phyloP scores from a whole-genome alignment of 2,797 vertebrate species.

The Artibeus jamaicensis region DNA sequence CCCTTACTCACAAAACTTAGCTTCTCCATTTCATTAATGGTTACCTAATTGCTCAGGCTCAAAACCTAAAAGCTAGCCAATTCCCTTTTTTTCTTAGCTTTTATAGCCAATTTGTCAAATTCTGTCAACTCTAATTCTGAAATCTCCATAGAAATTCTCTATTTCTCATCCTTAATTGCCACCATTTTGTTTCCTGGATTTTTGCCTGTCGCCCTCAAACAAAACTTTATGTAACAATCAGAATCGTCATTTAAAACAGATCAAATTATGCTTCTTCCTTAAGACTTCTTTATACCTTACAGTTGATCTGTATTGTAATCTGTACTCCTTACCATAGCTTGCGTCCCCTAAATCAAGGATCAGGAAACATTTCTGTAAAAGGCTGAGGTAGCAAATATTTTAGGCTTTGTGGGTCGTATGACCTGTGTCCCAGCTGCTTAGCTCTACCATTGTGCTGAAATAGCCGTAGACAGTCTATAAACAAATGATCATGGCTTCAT shows the following conservation, averaged over 20 bases:
- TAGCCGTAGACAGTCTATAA: not conserved
- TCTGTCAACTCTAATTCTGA: not conserved
- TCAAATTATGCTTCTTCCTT: not conserved
- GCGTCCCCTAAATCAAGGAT: not conserved
- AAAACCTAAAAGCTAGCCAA: not conserved
- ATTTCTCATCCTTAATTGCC: not conserved
- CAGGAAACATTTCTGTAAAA: not conserved
- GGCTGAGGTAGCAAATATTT: not conserved
- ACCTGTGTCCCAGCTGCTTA: not conserved
- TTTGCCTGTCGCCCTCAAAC: not conserved
- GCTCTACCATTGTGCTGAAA: not conserved
- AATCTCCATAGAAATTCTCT: not conserved
- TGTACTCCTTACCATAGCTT: not conserved
- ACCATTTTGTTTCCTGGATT: not conserved
- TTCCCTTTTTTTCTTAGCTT: not conserved
- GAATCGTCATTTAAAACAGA: not conserved
- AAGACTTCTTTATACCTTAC: not conserved
- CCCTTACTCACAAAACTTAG: not conserved
- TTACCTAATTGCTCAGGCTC: not conserved
- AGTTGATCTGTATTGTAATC: not conserved
- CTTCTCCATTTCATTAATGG: not conserved
- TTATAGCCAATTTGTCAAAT: not conserved
- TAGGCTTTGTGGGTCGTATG: not conserved
- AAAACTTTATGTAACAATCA: not conserved
- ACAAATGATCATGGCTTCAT: not conserved